Percentiles rank a stretch among this genome's conserved stretches.
phyloP scores from a whole-genome alignment of 2,888 invertebrate species.

The Mallateleia sp. region DNA sequence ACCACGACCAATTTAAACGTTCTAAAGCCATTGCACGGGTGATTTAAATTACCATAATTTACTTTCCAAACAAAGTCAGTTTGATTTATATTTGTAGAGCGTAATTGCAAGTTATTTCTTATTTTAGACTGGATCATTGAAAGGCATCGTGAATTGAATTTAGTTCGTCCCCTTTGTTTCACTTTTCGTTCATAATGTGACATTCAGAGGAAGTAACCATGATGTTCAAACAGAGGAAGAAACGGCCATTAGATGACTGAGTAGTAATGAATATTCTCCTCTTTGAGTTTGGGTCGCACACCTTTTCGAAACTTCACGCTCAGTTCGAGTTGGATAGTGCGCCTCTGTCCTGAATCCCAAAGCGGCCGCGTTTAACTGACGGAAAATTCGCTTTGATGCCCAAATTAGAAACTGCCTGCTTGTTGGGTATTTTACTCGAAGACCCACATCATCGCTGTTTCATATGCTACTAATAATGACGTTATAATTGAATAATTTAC shows the following conservation, averaged over 20 bases:
- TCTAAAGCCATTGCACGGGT: conserved; percentile 61
- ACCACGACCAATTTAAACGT: conserved; percentile 63
- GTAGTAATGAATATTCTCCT: conserved; percentile 84
- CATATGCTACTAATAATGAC: conserved; percentile 29
- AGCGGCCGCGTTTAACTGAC: conserved; percentile 86
- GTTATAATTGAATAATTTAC: conserved; percentile 48
- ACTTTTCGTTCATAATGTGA: conserved; percentile 45
- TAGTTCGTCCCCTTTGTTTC: conserved; percentile 25
- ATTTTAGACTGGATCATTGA: conserved; percentile 51
- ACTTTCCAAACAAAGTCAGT: conserved; percentile 61
- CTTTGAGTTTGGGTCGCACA: conserved; percentile 82
- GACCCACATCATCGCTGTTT: conserved; percentile 22
- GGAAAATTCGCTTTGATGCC: conserved; percentile 88
- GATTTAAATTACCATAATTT: conserved; percentile 75
- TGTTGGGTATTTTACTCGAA: conserved; percentile 54
- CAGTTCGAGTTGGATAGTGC: conserved; percentile 82
- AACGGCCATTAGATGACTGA: conserved; percentile 85
- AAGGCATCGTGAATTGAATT: conserved; percentile 37
- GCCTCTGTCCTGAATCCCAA: conserved; percentile 82
- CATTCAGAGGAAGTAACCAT: conserved; percentile 49
- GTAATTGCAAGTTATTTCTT: conserved; percentile 54
- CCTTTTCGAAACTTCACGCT: conserved; percentile 83
- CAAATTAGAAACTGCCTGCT: conserved; percentile 86
- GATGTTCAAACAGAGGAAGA: conserved; percentile 69
- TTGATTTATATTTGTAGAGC: conserved; percentile 52